Conservation (phyloP, 2,888 invertebrate species). For the Allophyes oxyacanthae region DNA sequence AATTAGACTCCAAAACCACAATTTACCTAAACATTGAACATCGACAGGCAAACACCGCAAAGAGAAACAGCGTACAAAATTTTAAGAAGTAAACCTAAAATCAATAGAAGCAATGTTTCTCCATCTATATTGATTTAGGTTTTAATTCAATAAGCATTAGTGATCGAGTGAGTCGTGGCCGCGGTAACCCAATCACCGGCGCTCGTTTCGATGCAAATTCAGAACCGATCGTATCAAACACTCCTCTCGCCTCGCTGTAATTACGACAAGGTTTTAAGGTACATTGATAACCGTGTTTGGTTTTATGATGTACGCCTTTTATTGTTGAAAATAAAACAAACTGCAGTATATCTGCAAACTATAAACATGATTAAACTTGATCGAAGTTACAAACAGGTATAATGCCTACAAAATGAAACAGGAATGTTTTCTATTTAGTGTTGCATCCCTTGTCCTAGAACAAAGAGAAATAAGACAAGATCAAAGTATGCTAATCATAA, state of each 20-base stretch:
- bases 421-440: neutral
- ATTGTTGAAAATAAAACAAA: neutral
- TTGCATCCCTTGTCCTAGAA: neutral
- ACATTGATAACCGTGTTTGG: slow-evolving; percentile 3
- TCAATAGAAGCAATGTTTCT: slow-evolving; percentile 47
- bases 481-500: no score
- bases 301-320: neutral
- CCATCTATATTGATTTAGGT: slow-evolving; percentile 51
- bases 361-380: neutral
- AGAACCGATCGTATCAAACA: slow-evolving; percentile 46
- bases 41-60: slow-evolving; percentile 17
- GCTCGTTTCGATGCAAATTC: slow-evolving; percentile 79
- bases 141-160: slow-evolving; percentile 63
- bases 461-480: no score
- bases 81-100: slow-evolving; percentile 35
- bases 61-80: slow-evolving; percentile 24
- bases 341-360: no score
- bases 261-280: slow-evolving; percentile 34
- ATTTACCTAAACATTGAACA: slow-evolving; percentile 1
- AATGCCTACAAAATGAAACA: slow-evolving; percentile 1
- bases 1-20: slow-evolving; percentile 1
- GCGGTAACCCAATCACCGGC: slow-evolving; percentile 68
- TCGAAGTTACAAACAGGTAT: slow-evolving; percentile 3
- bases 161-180: slow-evolving; percentile 51
- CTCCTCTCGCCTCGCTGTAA: slow-evolving; percentile 30